Conservation (phyloP, 92 coral and sea anemone genomes). For the Plumapathes pennacea region DNA sequence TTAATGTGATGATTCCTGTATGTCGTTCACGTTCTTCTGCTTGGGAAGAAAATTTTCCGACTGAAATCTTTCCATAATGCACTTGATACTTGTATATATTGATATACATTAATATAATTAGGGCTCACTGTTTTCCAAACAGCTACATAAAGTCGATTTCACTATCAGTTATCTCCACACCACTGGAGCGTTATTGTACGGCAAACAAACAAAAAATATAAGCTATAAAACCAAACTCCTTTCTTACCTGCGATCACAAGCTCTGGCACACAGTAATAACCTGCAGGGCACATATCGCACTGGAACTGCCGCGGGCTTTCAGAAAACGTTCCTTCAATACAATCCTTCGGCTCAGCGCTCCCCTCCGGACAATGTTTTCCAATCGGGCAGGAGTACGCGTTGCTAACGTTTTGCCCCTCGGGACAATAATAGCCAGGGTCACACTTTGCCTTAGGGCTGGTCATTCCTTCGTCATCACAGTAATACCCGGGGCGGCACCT, state of each 20-base stretch:
- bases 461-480: constrained; percentile 81
- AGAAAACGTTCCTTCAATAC: constrained; percentile 68
- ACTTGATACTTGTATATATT: no score
- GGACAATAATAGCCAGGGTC: constrained; percentile 83
- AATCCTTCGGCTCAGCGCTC: constrained; percentile 58
- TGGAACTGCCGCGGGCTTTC: constrained; percentile 54
- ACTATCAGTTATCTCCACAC: no score
- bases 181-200: no score
- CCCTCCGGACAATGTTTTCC: constrained; percentile 87
- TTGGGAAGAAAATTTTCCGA: no score
- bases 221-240: no score
- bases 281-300: constrained; percentile 71
- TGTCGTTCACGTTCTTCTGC: no score
- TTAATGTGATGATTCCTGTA: no score
- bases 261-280: constrained; percentile 76
- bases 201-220: no score
- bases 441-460: constrained; percentile 74
- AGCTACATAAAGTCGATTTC: no score
- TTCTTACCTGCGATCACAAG: constrained; percentile 51
- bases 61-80: no score
- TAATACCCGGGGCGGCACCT: constrained; percentile 79
- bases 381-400: constrained; percentile 65
- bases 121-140: no score
- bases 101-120: no score
- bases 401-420: constrained; percentile 71